Evolutionary conservation across 2,113 vertebrate species (phyloP).

Genomic region (Hydropotes inermis): DNA sequence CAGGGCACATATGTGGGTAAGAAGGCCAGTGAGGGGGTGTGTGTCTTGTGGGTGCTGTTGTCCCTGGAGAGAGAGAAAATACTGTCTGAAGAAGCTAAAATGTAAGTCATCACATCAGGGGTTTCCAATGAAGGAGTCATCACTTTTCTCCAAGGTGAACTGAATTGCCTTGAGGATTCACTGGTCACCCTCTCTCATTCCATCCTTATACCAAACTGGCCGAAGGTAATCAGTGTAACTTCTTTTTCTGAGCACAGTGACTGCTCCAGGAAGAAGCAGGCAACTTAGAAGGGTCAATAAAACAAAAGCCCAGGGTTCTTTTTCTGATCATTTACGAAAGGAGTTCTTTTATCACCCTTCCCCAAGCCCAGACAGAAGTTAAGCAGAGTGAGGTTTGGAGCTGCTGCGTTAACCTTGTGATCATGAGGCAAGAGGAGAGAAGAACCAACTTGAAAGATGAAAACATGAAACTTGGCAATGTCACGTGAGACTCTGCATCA

Average conservation of each 20-base stretch:
- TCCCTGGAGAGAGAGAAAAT: not conserved
- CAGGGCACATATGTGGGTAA: not conserved
- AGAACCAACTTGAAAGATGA: not conserved
- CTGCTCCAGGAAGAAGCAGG: not conserved
- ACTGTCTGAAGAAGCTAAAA: not conserved
- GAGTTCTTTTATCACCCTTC: not conserved
- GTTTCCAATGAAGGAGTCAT: not conserved
- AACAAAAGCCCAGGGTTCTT: not conserved
- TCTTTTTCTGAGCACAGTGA: not conserved
- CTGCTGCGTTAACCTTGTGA: not conserved
- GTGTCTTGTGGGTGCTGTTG: not conserved
- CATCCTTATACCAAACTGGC: not conserved
- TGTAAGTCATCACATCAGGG: not conserved
- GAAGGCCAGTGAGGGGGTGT: not conserved
- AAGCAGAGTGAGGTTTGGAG: not conserved
- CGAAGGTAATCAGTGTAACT: not conserved
- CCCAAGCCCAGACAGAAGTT: not conserved
- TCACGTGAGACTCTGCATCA: not conserved
- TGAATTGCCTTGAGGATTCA: not conserved
- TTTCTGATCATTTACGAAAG: not conserved
- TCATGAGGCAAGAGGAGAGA: not conserved
- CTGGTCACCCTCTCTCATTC: not conserved
- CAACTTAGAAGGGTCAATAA: not conserved
- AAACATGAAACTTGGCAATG: not conserved
- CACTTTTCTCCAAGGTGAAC: not conserved